Evolutionary conservation across 2,888 invertebrate genomes (phyloP).

Genomic region (Epicampocera succincta): DNA sequence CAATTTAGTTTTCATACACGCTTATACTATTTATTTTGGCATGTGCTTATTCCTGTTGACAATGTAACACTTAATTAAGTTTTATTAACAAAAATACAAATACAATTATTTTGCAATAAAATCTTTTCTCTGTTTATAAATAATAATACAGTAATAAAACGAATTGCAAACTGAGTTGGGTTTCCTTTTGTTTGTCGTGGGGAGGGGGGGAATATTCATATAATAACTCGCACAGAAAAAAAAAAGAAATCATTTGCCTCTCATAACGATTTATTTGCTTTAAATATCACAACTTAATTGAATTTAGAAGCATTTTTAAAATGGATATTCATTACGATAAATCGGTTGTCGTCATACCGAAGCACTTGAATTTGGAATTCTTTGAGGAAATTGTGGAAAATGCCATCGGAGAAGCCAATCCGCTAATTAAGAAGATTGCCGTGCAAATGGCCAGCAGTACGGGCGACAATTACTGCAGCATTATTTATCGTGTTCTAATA

Average conservation of each 20-base stretch:
- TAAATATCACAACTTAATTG: neutral
- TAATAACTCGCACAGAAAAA: too few species aligned
- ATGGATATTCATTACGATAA: conserved; percentile 67
- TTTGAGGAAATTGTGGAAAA: conserved; percentile 70
- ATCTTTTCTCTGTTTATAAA: neutral
- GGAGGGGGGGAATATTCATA: too few species aligned
- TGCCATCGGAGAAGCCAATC: conserved; percentile 51
- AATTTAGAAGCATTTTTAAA: conserved; percentile 6
- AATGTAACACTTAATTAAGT: conserved; percentile 41
- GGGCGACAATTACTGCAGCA: conserved; percentile 73
- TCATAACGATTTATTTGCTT: too few species aligned
- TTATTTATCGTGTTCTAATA: conserved; percentile 71
- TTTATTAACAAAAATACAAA: conserved; percentile 23
- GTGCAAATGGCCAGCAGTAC: conserved; percentile 67
- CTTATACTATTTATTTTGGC: neutral
- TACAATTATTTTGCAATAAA: conserved; percentile 10
- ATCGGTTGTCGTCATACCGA: conserved; percentile 53
- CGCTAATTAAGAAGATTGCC: conserved; percentile 57
- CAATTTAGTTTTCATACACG: conserved; percentile 19
- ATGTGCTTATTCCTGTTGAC: conserved; percentile 7
- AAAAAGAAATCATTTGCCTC: too few species aligned
- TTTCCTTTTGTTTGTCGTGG: conserved; percentile 26
- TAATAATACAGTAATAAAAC: too few species aligned
- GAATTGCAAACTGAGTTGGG: conserved; percentile 1
- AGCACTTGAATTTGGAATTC: conserved; percentile 62